Percentiles rank a stretch among this genome's conserved stretches.
These are phyloP conservation scores for Caenorhabditis tropicalis DNA, from an alignment of 1,140 invertebrate species.

Conservation along the genomic window DNA sequence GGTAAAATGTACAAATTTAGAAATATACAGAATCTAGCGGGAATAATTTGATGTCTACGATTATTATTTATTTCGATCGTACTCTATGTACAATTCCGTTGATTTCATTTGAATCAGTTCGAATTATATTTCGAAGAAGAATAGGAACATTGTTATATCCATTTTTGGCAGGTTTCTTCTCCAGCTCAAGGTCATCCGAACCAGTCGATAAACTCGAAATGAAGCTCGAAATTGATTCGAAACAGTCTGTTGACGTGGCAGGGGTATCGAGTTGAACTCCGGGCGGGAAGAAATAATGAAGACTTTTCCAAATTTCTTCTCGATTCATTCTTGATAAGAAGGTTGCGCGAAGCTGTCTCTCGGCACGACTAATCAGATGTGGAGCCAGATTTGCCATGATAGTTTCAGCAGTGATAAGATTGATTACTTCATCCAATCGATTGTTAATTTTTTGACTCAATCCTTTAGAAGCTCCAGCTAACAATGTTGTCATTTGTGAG, in stretches of 20 bases:
- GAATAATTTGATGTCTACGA: neutral
- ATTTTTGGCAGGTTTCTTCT: neutral
- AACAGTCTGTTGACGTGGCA: neutral
- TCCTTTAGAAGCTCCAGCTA: neutral
- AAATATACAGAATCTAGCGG: neutral
- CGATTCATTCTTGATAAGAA: conserved; percentile 48
- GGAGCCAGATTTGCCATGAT: neutral
- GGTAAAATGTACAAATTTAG: neutral
- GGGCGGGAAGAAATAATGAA: conserved; percentile 38
- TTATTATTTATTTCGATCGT: neutral
- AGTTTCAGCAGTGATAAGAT: conserved; percentile 14
- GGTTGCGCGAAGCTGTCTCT: conserved; percentile 47
- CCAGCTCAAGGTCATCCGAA: neutral
- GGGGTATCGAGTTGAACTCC: neutral
- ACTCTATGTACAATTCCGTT: conserved; percentile 27
- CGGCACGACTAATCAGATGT: conserved; percentile 4
- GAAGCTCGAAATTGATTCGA: neutral
- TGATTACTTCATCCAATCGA: conserved; percentile 1
- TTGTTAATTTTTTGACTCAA: conserved; percentile 16
- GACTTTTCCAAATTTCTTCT: conserved; percentile 19
- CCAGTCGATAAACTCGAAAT: neutral
- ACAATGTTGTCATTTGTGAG: neutral
- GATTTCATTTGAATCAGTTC: conserved; percentile 5
- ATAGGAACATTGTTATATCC: neutral
- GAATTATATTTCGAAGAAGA: neutral